phyloP scores from a whole-genome alignment of 30 jellyfish, hydroid and myxozoan species.

The Aurelia aurita complex sp. Pacific region DNA sequence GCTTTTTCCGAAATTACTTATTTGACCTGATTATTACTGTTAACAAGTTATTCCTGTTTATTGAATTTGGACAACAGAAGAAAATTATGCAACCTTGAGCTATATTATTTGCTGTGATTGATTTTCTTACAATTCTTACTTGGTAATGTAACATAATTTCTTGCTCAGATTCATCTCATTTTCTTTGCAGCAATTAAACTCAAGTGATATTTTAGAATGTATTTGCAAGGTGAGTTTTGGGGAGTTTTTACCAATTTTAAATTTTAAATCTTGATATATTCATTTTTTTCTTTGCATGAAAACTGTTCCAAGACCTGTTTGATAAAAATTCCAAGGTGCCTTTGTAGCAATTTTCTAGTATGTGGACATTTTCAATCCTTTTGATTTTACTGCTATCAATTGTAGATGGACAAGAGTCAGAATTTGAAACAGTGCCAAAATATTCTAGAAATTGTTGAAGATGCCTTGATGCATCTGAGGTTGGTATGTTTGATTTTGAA shows the following conservation, averaged over 20 bases:
- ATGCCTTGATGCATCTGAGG: slow-evolving; percentile 32
- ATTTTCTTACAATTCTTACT: neutral
- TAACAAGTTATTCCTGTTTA: no score
- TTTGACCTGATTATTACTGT: no score
- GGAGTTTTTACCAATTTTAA: neutral
- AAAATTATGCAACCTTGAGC: no score
- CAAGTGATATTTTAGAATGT: slow-evolving; percentile 23
- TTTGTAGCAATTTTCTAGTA: no score
- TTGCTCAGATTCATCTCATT: neutral
- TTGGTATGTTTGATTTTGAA: neutral
- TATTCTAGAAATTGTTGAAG: slow-evolving; percentile 34
- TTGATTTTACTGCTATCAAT: neutral
- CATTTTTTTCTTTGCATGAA: no score
- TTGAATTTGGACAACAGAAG: no score
- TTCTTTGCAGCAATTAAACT: slow-evolving; percentile 14
- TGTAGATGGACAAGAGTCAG: slow-evolving; percentile 11
- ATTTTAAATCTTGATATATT: neutral
- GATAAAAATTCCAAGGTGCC: no score
- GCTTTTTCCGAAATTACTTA: no score
- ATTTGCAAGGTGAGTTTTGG: slow-evolving; percentile 24
- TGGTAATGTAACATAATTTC: neutral
- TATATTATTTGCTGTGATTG: neutral
- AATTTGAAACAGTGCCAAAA: slow-evolving; percentile 10
- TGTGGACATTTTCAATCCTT: neutral
- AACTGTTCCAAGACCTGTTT: no score